Evolutionary conservation across 2,888 invertebrate genomes (phyloP), one percentile per base, ranked within the genome.

Genomic region (Alviniconcha strummeri): DNA sequence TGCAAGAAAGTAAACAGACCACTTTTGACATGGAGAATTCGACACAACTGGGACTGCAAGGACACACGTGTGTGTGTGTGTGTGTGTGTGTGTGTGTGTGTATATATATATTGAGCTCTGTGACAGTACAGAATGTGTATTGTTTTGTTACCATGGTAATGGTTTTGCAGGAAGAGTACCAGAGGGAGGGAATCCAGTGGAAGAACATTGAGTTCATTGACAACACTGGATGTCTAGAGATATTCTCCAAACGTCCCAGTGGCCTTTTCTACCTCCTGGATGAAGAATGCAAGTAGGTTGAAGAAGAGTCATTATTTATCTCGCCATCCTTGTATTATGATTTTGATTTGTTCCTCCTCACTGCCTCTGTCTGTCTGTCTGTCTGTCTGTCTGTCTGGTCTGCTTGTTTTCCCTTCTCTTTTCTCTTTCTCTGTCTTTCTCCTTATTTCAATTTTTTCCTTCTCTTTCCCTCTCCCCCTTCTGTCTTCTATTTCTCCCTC

Each of bases 121-220:
- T 64, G 64, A 64, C 64, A 15, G 64, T 9, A 15, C 4, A 64
- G 64, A 64, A 64, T 64, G 64, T 13, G 64, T 64, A 13, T 36
- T 60, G 60, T 60, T 13, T 60, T 60, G 9, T 60, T 13, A 60
- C 9, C 60, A 13, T 60, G 60, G 4, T 60, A 60, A 13, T 60
- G 60, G 60, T 60, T 60, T 60, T 89, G 3, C 97, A 98, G 95
- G 97, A 98, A 93, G 98, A 98, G 94, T 99, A 98, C 93, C 95
- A 97, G 89, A 96, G 97, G 87, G 98, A 98, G 94, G 97, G 97
- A 55, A 98, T 98, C 86, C 95, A 96, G 88, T 98, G 98, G 98
- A 97, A 97, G 86, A 97, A 98, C 93, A 98, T 98, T 86, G 98
- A 97, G 88, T 98, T 98, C 94, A 97, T 97, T 90, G 98, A 98